A percentile compares a stretch with the other conserved stretches of the same genome.
Conservation (phyloP, 2,113 vertebrate genomes). For the Glareola pratincola region DNA sequence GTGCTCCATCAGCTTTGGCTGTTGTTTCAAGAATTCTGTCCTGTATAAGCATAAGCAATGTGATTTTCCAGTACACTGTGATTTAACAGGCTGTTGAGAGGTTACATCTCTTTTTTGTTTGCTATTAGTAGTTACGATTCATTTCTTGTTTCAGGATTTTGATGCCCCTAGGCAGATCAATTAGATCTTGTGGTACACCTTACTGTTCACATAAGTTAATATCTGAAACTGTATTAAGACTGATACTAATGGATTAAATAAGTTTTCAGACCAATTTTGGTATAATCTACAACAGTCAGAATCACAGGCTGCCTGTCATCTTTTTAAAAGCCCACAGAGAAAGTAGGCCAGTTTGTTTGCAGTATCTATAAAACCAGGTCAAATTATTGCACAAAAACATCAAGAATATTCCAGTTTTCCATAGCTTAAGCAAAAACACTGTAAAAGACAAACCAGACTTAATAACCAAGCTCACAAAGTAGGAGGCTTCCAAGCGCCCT, state of each 20-base stretch:
- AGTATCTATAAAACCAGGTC: background rate
- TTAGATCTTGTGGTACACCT: background rate
- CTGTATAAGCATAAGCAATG: background rate
- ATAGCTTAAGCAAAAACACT: background rate
- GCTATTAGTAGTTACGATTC: background rate
- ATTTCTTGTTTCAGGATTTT: background rate
- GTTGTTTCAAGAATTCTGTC: background rate
- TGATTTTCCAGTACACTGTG: background rate
- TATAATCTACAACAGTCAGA: background rate
- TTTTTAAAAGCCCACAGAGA: background rate
- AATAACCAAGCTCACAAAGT: background rate
- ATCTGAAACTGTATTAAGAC: background rate
- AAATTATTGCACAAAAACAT: background rate
- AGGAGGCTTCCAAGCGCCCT: background rate
- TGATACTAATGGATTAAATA: background rate
- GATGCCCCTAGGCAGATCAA: background rate
- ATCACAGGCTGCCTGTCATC: background rate
- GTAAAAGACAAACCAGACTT: background rate
- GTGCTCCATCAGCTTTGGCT: background rate
- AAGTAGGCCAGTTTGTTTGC: background rate
- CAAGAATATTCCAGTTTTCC: background rate
- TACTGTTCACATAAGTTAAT: background rate
- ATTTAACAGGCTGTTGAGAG: background rate
- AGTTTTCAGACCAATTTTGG: background rate
- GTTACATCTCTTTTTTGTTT: background rate